Evolutionary conservation across 2,888 invertebrate genomes (phyloP).

Genomic region (Drosophila subsilvestris): DNA sequence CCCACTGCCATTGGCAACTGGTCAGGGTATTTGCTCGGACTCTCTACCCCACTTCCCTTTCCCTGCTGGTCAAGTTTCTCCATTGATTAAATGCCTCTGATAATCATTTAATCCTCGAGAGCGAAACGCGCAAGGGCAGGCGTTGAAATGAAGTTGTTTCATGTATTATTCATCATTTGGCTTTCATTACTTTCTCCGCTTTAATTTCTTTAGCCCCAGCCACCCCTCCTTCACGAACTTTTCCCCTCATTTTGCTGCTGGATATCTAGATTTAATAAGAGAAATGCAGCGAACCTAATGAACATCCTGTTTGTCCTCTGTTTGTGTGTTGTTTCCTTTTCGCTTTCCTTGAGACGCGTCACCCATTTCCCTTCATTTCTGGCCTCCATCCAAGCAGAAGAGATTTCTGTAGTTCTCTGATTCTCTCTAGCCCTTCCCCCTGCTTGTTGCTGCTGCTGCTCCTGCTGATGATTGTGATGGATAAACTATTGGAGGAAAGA

Average conservation of each 20-base stretch:
- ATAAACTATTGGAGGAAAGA: slow-evolving; percentile 66
- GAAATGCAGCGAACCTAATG: slow-evolving; percentile 76
- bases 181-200: slow-evolving; percentile 38
- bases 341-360: slow-evolving; percentile 3
- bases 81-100: slow-evolving; percentile 55
- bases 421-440: slow-evolving; percentile 4
- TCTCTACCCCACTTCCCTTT: neutral
- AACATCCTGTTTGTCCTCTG: slow-evolving; percentile 67
- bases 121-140: slow-evolving; percentile 15
- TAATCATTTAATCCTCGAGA: slow-evolving; percentile 71
- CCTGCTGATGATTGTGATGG: slow-evolving; percentile 76
- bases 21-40: slow-evolving; percentile 60
- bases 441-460: neutral
- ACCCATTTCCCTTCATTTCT: slow-evolving; percentile 37
- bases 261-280: slow-evolving; percentile 70
- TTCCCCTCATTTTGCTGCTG: slow-evolving; percentile 6
- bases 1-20: slow-evolving; percentile 9
- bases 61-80: slow-evolving; percentile 26
- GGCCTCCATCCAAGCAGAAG: slow-evolving; percentile 74
- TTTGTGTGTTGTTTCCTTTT: slow-evolving; percentile 22
- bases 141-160: slow-evolving; percentile 51
- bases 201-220: slow-evolving; percentile 31
- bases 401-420: slow-evolving; percentile 51
- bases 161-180: slow-evolving; percentile 71
- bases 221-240: neutral